Base-by-base conservation (phyloP, 1,140 invertebrate species). In the Drosophila nikananu region DNA sequence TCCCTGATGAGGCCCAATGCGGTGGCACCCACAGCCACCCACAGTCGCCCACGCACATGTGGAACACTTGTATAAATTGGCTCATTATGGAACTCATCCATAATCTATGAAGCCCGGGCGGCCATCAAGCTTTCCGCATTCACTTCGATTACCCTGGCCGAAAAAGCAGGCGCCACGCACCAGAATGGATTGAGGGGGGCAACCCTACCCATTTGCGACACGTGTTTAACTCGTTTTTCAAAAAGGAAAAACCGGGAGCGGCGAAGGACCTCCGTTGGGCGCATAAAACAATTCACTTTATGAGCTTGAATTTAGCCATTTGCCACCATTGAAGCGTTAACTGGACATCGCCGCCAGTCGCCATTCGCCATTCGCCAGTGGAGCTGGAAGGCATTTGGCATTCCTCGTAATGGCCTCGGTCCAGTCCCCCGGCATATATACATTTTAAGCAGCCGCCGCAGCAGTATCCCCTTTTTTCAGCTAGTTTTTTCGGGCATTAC, bases 221-320 rank as follows among this genome's bases (percentile, higher is more conserved):
- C 84, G 84, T 89, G 84, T 90, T 84, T 90, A 89, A 89, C 84
- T 89, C 84, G 84, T 89, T 89, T 89, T 90, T 89, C 84, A 89
- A 80, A 73, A 55, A 60, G 59, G 21, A n/a, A 39, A 59, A 51
- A 27, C 32, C 39, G 12, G 12, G 23, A 32, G 23, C 59, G n/a
- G 30, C 35, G 17, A 30, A 73, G 72, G 77, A 87, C 75, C 79
- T 48, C 46, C 48, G 67, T 25, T 37, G 37, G 49, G 55, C 32
- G 66, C 81, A 81, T 89, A 89, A 90, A 89, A 90, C 84, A 90
- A 89, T 89, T 89, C 84, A 87, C 80, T 87, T 87, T 81, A 89
- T 87, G 84, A 84, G 65, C 84, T 74, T 77, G 84, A 89, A 89
- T 89, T 89, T 81, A 86, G 81, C 84, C 86, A 90, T 89, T 87